A percentile compares a stretch with the other conserved stretches of the same genome.
Evolutionary conservation across 2,113 vertebrate species (phyloP).

Genomic region (Oreotragus oreotragus): DNA sequence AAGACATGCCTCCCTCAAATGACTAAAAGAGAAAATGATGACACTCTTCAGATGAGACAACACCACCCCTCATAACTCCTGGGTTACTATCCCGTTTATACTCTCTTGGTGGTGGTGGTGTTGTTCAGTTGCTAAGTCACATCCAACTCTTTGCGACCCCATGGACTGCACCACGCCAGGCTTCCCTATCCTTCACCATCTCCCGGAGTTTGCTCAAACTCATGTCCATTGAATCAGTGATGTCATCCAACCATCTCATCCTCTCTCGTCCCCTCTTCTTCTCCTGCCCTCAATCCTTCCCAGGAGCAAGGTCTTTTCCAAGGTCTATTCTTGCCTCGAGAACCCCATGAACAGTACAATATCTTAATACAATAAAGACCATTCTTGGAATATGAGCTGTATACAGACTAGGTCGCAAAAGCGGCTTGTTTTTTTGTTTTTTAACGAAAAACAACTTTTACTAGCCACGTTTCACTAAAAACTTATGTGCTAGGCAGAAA

Average conservation of each 20-base stretch:
- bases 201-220: not conserved
- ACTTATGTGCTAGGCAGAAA: not conserved
- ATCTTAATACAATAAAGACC: constrained; percentile 18
- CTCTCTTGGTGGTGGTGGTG: not conserved
- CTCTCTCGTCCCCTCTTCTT: not conserved
- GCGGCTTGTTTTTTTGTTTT: not conserved
- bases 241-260: not conserved
- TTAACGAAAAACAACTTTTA: not conserved
- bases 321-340: not conserved
- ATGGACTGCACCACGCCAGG: not conserved
- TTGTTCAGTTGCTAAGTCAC: not conserved
- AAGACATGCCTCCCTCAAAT: not conserved
- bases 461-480: not conserved
- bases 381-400: not conserved
- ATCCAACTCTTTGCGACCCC: not conserved
- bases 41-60: not conserved
- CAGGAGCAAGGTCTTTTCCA: not conserved
- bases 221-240: not conserved
- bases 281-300: not conserved
- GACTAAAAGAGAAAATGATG: not conserved
- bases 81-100: not conserved
- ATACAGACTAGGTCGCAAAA: not conserved
- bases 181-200: not conserved
- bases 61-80: not conserved
- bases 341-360: not conserved